Conservation (phyloP, 2,888 invertebrate genomes). For the Idaea biselata region DNA sequence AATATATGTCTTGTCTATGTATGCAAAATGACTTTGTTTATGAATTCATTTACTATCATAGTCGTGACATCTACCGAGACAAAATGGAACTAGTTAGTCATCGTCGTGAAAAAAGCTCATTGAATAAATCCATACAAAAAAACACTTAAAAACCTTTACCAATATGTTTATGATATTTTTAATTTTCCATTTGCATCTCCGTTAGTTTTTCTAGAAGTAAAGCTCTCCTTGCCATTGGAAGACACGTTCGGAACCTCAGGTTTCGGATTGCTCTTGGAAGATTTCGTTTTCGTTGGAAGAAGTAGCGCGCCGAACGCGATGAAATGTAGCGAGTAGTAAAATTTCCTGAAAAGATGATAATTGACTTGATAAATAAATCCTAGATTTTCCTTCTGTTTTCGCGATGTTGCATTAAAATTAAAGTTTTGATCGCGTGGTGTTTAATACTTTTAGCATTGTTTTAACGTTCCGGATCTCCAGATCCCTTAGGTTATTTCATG, state of each 20-base stretch:
- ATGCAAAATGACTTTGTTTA: too few relatives aligned
- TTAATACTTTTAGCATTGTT: too few relatives aligned
- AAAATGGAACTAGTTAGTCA: too few relatives aligned
- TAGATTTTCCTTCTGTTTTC: too few relatives aligned
- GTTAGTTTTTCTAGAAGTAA: slow-evolving; percentile 29
- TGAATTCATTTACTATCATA: too few relatives aligned
- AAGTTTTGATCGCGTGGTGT: too few relatives aligned
- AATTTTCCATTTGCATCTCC: slow-evolving; percentile 59
- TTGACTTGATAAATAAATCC: slow-evolving; percentile 2
- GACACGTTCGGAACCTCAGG: slow-evolving; percentile 40
- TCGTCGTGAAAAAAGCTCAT: not conserved
- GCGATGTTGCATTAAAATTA: too few relatives aligned
- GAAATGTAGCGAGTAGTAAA: slow-evolving; percentile 77
- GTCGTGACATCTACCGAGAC: too few relatives aligned
- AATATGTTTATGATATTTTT: slow-evolving; percentile 42
- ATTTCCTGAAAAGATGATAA: slow-evolving; percentile 70
- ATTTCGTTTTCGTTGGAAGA: slow-evolving; percentile 45
- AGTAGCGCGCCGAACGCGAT: slow-evolving; percentile 70
- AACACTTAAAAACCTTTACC: not conserved
- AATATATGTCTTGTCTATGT: too few relatives aligned
- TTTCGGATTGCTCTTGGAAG: slow-evolving; percentile 26
- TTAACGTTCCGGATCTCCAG: too few relatives aligned
- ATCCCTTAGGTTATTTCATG: too few relatives aligned
- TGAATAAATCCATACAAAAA: not conserved
- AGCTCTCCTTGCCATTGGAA: slow-evolving; percentile 35